These are phyloP conservation scores for Chironomus tepperi DNA, from an alignment of 1,140 invertebrate genomes.

Conservation along the genomic window DNA sequence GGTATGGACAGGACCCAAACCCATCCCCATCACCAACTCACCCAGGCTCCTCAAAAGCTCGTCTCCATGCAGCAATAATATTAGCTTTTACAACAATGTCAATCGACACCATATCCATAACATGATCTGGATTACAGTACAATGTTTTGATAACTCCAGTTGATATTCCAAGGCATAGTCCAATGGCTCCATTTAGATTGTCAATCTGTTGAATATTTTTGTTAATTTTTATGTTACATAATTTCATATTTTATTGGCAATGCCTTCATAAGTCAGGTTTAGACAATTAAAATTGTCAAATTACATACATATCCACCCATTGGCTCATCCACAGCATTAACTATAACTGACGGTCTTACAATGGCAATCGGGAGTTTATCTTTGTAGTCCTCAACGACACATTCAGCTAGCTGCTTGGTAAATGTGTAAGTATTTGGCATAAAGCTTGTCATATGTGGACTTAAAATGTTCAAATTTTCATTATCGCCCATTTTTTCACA, in stretches of 20 bases:
- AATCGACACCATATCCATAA: slow-evolving; percentile 76
- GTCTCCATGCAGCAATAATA: slow-evolving; percentile 61
- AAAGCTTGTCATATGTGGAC: slow-evolving; percentile 50
- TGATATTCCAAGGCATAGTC: slow-evolving; percentile 61
- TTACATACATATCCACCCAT: slow-evolving; percentile 54
- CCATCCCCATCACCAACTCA: too few species aligned
- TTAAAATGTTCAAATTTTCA: slow-evolving; percentile 54
- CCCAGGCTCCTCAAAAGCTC: background rate
- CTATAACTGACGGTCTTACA: slow-evolving; percentile 82
- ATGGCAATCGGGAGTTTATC: slow-evolving; percentile 68
- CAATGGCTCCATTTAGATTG: slow-evolving; percentile 89
- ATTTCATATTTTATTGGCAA: too few species aligned
- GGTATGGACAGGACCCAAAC: too few species aligned
- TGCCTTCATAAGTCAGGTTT: too few species aligned
- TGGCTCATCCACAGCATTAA: slow-evolving; percentile 55
- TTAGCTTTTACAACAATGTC: slow-evolving; percentile 77
- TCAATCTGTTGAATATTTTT: too few species aligned
- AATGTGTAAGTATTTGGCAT: slow-evolving; percentile 83
- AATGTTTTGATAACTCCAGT: slow-evolving; percentile 60
- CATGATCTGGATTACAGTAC: slow-evolving; percentile 50
- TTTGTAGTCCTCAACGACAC: slow-evolving; percentile 59
- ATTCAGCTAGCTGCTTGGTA: slow-evolving; percentile 73
- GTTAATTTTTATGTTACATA: too few species aligned
- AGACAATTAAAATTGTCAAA: too few species aligned
- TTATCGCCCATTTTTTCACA: slow-evolving; percentile 68